phyloP scores from a whole-genome alignment of 2,888 invertebrate genomes.

The Ferrisia virgata region DNA sequence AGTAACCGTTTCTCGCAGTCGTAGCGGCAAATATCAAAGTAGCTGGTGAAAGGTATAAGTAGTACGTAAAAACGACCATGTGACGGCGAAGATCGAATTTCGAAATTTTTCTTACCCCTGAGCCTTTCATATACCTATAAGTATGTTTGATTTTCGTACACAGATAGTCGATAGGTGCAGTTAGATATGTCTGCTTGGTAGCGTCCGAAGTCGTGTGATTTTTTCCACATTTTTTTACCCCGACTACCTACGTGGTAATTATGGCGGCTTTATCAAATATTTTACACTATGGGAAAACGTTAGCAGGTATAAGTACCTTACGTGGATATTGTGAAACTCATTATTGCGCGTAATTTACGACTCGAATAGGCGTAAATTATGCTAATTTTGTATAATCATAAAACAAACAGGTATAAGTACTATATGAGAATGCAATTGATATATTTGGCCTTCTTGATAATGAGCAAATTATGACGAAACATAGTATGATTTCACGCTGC shows the following conservation, averaged over 20 bases:
- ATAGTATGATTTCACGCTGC: not conserved
- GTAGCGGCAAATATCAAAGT: not conserved
- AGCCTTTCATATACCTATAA: not conserved
- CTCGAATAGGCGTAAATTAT: not conserved
- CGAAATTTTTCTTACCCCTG: not conserved
- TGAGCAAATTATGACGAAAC: slow-evolving; percentile 1
- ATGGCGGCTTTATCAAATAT: too few relatives aligned
- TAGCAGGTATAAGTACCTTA: too few relatives aligned
- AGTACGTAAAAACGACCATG: not conserved
- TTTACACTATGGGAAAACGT: too few relatives aligned
- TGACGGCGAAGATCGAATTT: not conserved
- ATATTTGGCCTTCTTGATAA: slow-evolving; percentile 4
- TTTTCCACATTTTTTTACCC: not conserved
- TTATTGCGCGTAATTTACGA: not conserved
- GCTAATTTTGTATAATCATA: slow-evolving; percentile 8
- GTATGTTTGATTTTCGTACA: not conserved
- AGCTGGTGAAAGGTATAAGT: not conserved
- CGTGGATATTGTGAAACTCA: not conserved
- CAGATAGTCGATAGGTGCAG: too few relatives aligned
- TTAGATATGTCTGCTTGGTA: not conserved
- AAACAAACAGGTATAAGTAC: slow-evolving; percentile 14
- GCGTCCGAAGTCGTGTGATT: not conserved
- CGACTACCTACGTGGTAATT: too few relatives aligned
- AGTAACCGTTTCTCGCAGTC: not conserved
- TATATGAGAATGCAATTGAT: not conserved